These are phyloP conservation scores for Latheticus oryzae DNA, from an alignment of 2,888 invertebrate species.

Conservation along the genomic window DNA sequence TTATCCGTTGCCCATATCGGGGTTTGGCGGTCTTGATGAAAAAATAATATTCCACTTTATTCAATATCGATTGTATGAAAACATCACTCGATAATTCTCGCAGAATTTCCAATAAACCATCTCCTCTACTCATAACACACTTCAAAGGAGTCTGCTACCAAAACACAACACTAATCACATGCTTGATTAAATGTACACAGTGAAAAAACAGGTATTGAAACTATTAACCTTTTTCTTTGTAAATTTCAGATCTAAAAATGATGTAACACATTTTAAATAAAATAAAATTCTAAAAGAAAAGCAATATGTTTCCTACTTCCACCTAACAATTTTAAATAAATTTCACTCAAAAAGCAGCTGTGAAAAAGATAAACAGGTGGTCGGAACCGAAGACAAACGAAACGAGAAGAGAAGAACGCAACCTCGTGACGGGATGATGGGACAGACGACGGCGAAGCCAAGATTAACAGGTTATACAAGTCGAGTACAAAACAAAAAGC, in stretches of 20 bases:
- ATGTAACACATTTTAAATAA: no score
- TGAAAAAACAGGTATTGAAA: slow-evolving; percentile 2
- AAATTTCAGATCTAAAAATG: no score
- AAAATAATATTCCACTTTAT: slow-evolving; percentile 59
- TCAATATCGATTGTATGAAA: slow-evolving; percentile 48
- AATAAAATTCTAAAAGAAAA: no score
- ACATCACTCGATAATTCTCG: slow-evolving; percentile 39
- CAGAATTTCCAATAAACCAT: slow-evolving; percentile 12
- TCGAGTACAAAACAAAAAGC: slow-evolving; percentile 45
- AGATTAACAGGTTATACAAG: slow-evolving; percentile 51
- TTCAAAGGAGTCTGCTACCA: slow-evolving; percentile 1
- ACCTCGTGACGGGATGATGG: slow-evolving; percentile 26
- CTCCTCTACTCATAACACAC: not conserved
- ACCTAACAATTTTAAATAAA: slow-evolving; percentile 36
- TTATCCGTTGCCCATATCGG: slow-evolving; percentile 58
- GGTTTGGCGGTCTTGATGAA: slow-evolving; percentile 56
- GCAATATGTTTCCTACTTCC: no score
- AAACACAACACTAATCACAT: slow-evolving; percentile 20
- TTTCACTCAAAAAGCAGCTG: slow-evolving; percentile 33
- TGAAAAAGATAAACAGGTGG: slow-evolving; percentile 48
- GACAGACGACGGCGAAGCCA: slow-evolving; percentile 31
- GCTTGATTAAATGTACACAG: slow-evolving; percentile 7
- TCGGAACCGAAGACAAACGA: slow-evolving; percentile 36
- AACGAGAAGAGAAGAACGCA: slow-evolving; percentile 35
- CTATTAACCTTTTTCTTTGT: slow-evolving; percentile 3